These are phyloP conservation scores for Polyommatus iphigenia DNA, from an alignment of 2,888 invertebrate genomes.

Conservation along the genomic window DNA sequence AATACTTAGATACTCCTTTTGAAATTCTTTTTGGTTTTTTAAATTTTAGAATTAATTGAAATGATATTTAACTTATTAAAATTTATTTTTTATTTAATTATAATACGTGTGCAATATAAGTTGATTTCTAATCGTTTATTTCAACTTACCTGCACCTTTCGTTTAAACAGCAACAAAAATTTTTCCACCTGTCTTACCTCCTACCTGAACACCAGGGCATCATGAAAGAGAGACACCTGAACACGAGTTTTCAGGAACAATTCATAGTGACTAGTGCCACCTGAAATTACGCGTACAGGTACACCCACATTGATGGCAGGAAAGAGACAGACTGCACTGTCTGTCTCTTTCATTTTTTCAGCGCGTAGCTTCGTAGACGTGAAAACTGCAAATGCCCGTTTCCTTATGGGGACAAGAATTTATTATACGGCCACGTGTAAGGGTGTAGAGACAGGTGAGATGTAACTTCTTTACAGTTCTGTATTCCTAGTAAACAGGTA, in stretches of 20 bases:
- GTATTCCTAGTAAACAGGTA: constrained; percentile 64
- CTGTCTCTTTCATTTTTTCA: neutral
- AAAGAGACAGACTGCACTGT: neutral
- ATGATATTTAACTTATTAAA: neutral
- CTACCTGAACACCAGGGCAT: constrained; percentile 69
- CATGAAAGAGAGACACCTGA: constrained; percentile 58
- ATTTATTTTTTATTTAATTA: neutral
- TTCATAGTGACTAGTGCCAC: constrained; percentile 32
- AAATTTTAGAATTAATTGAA: neutral
- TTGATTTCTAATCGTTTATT: neutral
- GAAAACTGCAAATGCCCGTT: constrained; percentile 1
- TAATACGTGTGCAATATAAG: neutral
- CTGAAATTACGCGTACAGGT: neutral
- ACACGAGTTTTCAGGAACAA: constrained; percentile 45
- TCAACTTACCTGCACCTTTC: neutral
- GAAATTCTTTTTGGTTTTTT: neutral
- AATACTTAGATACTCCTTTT: neutral
- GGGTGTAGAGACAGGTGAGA: constrained; percentile 49
- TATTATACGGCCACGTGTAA: constrained; percentile 33
- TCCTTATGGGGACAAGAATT: neutral
- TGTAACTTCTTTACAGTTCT: constrained; percentile 49
- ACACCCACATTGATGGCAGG: neutral
- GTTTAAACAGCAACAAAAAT: constrained; percentile 36
- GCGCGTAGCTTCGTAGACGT: neutral
- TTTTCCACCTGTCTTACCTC: constrained; percentile 72